Percentiles rank a stretch among this genome's conserved stretches.
Evolutionary conservation across 2,113 vertebrate genomes (phyloP).

Genomic region (Pteronura brasiliensis): DNA sequence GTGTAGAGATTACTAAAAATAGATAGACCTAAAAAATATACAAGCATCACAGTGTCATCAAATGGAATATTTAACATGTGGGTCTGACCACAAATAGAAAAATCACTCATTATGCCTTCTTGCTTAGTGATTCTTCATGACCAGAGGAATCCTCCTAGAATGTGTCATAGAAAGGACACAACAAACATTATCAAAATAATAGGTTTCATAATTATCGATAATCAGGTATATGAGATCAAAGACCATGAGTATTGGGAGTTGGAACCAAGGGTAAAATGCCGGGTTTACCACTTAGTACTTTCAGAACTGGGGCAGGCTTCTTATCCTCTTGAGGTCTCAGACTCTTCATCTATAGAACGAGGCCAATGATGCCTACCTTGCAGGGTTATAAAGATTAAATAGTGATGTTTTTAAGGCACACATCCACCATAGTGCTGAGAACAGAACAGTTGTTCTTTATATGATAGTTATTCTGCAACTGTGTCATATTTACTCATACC

Average conservation of each 20-base stretch:
- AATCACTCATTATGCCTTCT: background rate
- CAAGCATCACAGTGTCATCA: background rate
- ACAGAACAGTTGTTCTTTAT: constrained; percentile 6
- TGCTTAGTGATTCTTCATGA: background rate
- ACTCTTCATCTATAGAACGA: background rate
- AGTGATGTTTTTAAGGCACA: background rate
- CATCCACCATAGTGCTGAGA: background rate
- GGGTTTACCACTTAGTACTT: background rate
- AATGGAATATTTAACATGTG: background rate
- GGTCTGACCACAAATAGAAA: background rate
- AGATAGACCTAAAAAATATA: background rate
- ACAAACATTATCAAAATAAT: background rate
- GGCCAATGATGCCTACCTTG: background rate
- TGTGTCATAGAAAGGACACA: background rate
- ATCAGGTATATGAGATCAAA: background rate
- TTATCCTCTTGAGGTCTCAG: background rate
- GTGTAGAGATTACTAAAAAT: background rate
- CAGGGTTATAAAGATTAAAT: background rate
- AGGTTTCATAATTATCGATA: background rate
- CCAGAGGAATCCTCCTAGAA: background rate
- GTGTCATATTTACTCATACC: background rate
- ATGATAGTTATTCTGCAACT: background rate
- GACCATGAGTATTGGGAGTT: background rate
- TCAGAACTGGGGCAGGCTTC: background rate
- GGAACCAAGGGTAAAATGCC: background rate